A percentile compares a stretch with the other conserved stretches of the same genome.
Conservation (phyloP, 1,140 invertebrate genomes). For the Protaetia brevitarsis region DNA sequence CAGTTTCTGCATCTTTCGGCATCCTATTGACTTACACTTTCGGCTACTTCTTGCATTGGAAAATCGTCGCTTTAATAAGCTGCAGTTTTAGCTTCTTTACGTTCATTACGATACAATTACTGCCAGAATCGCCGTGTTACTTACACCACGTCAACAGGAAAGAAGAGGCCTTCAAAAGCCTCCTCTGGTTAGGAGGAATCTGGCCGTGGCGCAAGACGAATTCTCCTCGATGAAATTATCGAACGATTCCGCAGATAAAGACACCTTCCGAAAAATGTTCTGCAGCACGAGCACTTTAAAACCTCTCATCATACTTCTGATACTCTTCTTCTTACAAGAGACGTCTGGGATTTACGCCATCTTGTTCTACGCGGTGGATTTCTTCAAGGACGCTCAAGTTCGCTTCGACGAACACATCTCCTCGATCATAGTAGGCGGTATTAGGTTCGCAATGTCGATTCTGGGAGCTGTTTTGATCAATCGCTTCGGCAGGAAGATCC, state of each 20-base stretch:
- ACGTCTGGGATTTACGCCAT: conserved; percentile 72
- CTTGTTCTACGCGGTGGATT: conserved; percentile 70
- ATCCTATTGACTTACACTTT: conserved; percentile 64
- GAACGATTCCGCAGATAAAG: background rate
- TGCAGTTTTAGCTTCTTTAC: conserved; percentile 58
- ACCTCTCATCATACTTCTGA: conserved; percentile 62
- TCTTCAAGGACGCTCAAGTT: conserved; percentile 65
- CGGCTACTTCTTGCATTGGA: conserved; percentile 61
- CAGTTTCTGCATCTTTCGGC: conserved; percentile 62
- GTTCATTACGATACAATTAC: conserved; percentile 61
- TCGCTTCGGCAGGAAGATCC: conserved; percentile 61
- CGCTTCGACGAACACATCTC: conserved; percentile 65
- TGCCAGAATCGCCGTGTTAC: conserved; percentile 69
- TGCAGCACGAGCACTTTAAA: conserved; percentile 54
- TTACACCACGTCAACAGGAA: conserved; percentile 55
- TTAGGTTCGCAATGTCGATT: conserved; percentile 65
- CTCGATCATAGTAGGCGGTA: conserved; percentile 71
- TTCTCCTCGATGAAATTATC: conserved; percentile 45
- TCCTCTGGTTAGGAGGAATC: conserved; percentile 59
- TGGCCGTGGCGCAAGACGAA: conserved; percentile 56
- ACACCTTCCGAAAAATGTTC: conserved; percentile 40
- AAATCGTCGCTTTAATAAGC: conserved; percentile 60
- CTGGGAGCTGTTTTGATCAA: conserved; percentile 68
- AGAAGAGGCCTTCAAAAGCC: conserved; percentile 55
- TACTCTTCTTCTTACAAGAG: conserved; percentile 68